Evolutionary conservation across 2,888 invertebrate species (phyloP).

Genomic region (Mactromeris polynyma): DNA sequence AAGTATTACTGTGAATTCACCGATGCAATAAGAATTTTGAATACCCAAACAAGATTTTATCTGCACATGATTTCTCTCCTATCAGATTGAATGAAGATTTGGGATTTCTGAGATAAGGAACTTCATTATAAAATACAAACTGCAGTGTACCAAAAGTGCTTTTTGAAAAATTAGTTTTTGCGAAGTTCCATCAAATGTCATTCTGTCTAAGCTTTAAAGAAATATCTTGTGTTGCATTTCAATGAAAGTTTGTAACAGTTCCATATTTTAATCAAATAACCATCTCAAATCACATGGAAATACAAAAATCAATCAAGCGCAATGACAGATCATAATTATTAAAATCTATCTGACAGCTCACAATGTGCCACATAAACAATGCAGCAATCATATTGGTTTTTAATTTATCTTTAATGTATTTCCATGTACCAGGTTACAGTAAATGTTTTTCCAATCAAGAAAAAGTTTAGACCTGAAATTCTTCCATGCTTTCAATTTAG

Average conservation of each 20-base stretch:
- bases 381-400: neutral
- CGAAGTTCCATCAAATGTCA: neutral
- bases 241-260: neutral
- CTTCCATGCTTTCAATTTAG: constrained; percentile 18
- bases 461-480: neutral
- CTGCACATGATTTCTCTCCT: neutral
- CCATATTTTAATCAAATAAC: constrained; percentile 4
- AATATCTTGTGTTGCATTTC: neutral
- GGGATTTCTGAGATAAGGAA: neutral
- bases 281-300: neutral
- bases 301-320: neutral
- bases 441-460: constrained; percentile 19
- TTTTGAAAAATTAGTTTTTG: neutral
- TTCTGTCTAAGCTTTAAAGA: neutral
- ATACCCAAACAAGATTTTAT: neutral
- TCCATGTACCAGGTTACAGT: neutral
- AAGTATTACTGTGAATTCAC: neutral
- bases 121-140: neutral
- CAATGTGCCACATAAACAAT: constrained; percentile 9
- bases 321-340: neutral
- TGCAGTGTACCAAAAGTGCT: neutral
- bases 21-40: neutral
- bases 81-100: neutral
- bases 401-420: neutral
- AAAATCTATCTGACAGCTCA: neutral